Evolutionary conservation across 2,888 invertebrate species (phyloP).

Genomic region (Hymenopus coronatus): DNA sequence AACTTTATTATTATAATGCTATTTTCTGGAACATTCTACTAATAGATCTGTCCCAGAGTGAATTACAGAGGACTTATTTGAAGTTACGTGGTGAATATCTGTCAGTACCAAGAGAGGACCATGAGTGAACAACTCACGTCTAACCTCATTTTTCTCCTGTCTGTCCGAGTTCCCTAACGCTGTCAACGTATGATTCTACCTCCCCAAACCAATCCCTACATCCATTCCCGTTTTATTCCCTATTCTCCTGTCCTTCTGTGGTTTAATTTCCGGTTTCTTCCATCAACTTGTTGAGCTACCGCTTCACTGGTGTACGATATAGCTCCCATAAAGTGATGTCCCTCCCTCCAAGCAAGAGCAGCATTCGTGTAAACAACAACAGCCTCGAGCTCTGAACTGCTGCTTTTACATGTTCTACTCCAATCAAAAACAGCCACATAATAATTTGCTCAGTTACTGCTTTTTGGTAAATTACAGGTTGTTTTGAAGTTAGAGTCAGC

Average conservation of each 20-base stretch:
- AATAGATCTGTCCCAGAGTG: too few species aligned
- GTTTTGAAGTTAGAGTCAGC: too few species aligned
- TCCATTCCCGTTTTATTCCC: background rate
- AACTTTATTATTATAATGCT: too few species aligned
- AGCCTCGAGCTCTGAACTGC: background rate
- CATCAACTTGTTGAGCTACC: background rate
- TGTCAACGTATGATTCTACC: background rate
- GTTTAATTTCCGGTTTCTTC: slow-evolving; percentile 22
- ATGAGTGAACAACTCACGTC: background rate
- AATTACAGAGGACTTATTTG: too few species aligned
- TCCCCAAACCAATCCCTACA: background rate
- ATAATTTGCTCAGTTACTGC: too few species aligned
- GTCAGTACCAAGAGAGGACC: too few species aligned
- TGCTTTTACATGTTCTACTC: too few species aligned
- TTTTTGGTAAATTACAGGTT: too few species aligned
- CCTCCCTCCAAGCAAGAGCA: background rate
- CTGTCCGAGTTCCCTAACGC: background rate
- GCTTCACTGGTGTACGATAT: background rate
- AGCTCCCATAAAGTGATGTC: background rate
- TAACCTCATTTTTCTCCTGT: background rate
- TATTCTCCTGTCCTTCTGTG: background rate
- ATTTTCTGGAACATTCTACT: too few species aligned
- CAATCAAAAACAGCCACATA: too few species aligned
- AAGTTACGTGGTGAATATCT: too few species aligned
- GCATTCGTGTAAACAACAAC: background rate